Evolutionary conservation across 2,888 invertebrate genomes (phyloP).

Genomic region (Tetrapedia diversipes): DNA sequence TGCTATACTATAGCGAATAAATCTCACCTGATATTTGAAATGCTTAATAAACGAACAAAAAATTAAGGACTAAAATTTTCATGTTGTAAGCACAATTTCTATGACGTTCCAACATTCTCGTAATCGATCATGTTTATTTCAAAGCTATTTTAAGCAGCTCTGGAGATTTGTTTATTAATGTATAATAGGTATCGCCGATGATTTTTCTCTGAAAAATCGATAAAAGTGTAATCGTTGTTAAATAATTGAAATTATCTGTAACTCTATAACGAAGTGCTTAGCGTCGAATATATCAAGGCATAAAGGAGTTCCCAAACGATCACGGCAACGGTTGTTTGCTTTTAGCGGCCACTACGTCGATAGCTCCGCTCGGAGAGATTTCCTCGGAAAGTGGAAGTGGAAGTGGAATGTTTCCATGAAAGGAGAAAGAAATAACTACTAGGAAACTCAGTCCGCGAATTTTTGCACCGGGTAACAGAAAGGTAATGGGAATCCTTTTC

Average conservation of each 20-base stretch:
- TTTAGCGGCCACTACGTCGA: constrained; percentile 40
- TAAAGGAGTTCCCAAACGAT: constrained; percentile 33
- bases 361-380: constrained; percentile 29
- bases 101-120: too few relatives aligned
- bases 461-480: constrained; percentile 37
- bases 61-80: too few relatives aligned
- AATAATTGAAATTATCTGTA: constrained; percentile 7
- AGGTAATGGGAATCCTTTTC: constrained; percentile 22
- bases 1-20: too few relatives aligned
- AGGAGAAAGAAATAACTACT: constrained; percentile 16
- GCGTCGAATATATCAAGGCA: constrained; percentile 5
- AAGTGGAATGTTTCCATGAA: constrained; percentile 31
- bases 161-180: too few relatives aligned
- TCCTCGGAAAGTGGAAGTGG: constrained; percentile 11
- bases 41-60: too few relatives aligned
- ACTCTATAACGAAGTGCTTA: constrained; percentile 8
- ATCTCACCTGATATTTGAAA: too few relatives aligned
- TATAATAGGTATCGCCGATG: background rate
- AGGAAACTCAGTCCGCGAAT: constrained; percentile 21
- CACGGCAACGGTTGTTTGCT: constrained; percentile 44
- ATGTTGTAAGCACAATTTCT: too few relatives aligned
- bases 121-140: too few relatives aligned
- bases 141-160: too few relatives aligned
- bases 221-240: background rate
- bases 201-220: background rate